Base-by-base conservation (phyloP, 2,113 vertebrate species). In the Festucalex cinctus region DNA sequence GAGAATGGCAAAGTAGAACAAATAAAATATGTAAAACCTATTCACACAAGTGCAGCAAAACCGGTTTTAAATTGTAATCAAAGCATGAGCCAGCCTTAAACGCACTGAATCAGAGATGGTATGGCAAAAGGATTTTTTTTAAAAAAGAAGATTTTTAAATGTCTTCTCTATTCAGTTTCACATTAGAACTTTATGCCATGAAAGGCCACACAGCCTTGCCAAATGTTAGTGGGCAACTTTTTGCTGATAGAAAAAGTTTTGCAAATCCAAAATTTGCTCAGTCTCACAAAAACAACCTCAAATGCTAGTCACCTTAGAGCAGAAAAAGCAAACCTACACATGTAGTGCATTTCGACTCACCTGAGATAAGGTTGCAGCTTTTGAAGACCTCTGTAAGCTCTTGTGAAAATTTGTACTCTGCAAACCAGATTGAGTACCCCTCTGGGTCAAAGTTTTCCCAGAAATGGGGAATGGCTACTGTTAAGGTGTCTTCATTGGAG, bases 311-410 rank as follows among this genome's bases (percentile, higher is more conserved):
- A 39, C 17, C 10, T 14, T 1, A 22, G 7, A 19, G 3, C 22
- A 41, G 22, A 44, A 17, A 8, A 63, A 24, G 6, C 19, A 60
- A 3, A 60, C 16, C 3, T 36, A n/a, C 20, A 60, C 36, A 60
- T 14, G 5, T 32, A 36, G 3, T 44, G n/a, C 28, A 26, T 12
- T 66, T 48, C 1, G 5, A 46, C 83, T 85, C 75, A 95, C 95
- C 95, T 61, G 94, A 92, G 89, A 98, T 98, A 65, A 98, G 94
- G 87, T 98, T 98, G 91, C 96, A 98, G 86, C 96, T 98, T 94
- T 94, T 98, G 87, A 98, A 98, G 69, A 93, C 83, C 72, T 89
- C 91, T 22, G 89, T 84, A 17, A 97, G 94, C 82, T 98, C 95
- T 1, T 93, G 86, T 0, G 94, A 91, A 85, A 88, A 98, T 22